Evolutionary conservation across 2,113 vertebrate genomes (phyloP), one percentile per base, ranked within the genome.

Genomic region (Vanacampus margaritifer): DNA sequence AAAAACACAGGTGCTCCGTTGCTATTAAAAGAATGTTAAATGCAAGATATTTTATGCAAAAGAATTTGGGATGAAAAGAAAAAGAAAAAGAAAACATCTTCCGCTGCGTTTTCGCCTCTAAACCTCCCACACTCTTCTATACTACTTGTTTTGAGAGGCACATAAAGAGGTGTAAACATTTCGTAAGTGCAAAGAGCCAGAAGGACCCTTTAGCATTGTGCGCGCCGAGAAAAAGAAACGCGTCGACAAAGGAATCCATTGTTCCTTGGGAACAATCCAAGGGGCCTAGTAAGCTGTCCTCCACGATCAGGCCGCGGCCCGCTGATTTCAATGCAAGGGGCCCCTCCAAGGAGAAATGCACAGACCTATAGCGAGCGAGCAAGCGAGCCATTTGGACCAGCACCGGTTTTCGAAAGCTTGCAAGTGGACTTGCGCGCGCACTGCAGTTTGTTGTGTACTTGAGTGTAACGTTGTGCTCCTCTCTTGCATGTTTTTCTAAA

Each of bases 311-410:
- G 92, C 92, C 75, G 92, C 91, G 91, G 89, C 91, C 91, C 87
- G 89, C 90, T 94, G 94, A 94, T 94, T 92, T 94, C 92, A 93
- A 95, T 94, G 91, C 92, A 90, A 90, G 92, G 91, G 93, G 93
- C 86, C 85, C 80, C 71, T 81, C 81, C 75, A 75, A 83, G 83
- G 83, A 85, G 84, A 78, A 88, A 89, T 87, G 78, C 80, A 88
- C 86, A 89, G 88, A 84, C 12, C 2, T 41, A 41, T 19, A 19
- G 43, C 43, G 85, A 87, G 16, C 43, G 16, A 17, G 43, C 5
- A 13, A 46, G 62, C 41, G 84, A 65, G 79, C 28, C 28, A 32
- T 32, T 26, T 79, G 69, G 78, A 72, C 72, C 71, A 86, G 83
- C 77, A 82, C 43, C 54, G 56, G 65, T 78, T 56, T 64, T 69